Percentiles rank a stretch among this genome's conserved stretches.
These are phyloP conservation scores for Cinclus cinclus DNA, from an alignment of 2,113 vertebrate species.

Conservation along the genomic window DNA sequence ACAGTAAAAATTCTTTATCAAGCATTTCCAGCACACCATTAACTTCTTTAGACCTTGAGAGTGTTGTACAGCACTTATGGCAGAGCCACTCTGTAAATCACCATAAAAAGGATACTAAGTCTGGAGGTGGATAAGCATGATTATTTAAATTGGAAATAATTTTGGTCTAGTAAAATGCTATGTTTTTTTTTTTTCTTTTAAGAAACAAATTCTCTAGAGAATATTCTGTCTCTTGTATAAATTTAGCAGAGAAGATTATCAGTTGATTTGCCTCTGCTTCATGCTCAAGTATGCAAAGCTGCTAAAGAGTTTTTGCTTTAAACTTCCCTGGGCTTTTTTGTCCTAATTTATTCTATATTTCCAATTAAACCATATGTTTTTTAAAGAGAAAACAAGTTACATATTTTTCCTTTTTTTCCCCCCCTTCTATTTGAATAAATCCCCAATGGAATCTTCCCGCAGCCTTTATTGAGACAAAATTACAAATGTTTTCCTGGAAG, in stretches of 20 bases:
- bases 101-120: not conserved
- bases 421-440: not conserved
- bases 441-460: not conserved
- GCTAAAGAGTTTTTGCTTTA: constrained; percentile 57
- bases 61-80: not conserved
- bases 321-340: constrained; percentile 34
- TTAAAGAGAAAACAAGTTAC: not conserved
- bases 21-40: not conserved
- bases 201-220: not conserved
- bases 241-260: constrained; percentile 37
- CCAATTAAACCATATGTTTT: constrained; percentile 19
- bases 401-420: not conserved
- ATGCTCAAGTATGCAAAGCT: constrained; percentile 50
- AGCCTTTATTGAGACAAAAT: not conserved
- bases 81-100: not conserved
- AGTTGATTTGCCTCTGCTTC: constrained; percentile 34
- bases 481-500: not conserved
- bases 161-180: not conserved
- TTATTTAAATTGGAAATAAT: constrained; percentile 21
- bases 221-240: constrained; percentile 23
- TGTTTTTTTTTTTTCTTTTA: not conserved
- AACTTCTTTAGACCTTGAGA: not conserved
- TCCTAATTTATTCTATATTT: constrained; percentile 51
- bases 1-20: not conserved
- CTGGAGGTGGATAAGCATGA: not conserved